Base-by-base conservation (phyloP, 2,888 invertebrate genomes). In the Ecliptopera silaceata region DNA sequence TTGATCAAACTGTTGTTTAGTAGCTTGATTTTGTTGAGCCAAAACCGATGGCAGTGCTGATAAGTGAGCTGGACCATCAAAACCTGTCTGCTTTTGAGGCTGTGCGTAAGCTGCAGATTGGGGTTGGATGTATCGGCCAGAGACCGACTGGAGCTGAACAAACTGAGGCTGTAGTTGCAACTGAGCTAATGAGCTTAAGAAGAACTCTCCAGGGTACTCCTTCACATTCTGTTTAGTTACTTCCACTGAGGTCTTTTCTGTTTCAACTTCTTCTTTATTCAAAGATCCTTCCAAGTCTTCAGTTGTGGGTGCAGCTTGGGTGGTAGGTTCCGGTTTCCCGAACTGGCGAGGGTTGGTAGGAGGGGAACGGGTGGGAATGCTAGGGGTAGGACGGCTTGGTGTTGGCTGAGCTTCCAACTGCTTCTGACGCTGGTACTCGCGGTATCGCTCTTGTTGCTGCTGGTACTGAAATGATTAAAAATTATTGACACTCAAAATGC, bases 151-250 rank as follows among this genome's bases (percentile, higher is more conserved):
- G 0, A 85, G 50, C n/a, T 83, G 79, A 0, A 78, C 64, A 51
- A 83, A 82, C 41, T 86, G 84, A 0, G 86, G 84, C 22, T 86
- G 86, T 3, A 85, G 49, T 39, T 84, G 84, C 6, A 88, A 65
- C 49, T 89, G 90, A 11, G 86, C 79, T 11, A 91, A 59, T 0
- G 89, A 83, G 51, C 75, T 82, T 1, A 91, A 68, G 65, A 84
- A 88, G 11, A 90, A 55, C 62, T 90, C 88, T 15, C 88, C 81
- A 12, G 89, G 87, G 22, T 80, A 88, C 62, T 89, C 88, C 60
- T 88, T 86, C 1, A 90, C 63, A 3, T 86, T 88, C 61, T 89
- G 88, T 44, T 80, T 88, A 0, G 88, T 69, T 0, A 90, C 79
- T 79, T 91, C 90, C 11, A 90, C 84, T 1, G 85, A 74, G 1